A percentile compares a stretch with the other conserved stretches of the same genome.
These are phyloP conservation scores for Sialia sialis DNA, from an alignment of 2,113 vertebrate genomes.

Conservation along the genomic window DNA sequence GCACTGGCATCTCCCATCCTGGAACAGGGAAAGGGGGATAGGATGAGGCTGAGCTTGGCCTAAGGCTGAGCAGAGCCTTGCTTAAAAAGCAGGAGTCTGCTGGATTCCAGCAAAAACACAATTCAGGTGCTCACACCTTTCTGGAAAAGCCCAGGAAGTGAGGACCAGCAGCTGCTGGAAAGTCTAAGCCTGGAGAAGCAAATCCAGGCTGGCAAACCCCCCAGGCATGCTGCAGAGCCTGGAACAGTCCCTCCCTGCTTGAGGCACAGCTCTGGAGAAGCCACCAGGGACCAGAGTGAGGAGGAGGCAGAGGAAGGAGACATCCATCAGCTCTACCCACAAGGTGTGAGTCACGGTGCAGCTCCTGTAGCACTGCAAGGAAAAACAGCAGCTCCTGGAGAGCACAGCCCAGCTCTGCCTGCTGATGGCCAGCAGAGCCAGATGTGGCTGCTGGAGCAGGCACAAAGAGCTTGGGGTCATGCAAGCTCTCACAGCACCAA, in stretches of 20 bases:
- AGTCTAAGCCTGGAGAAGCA: background rate
- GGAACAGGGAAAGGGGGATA: background rate
- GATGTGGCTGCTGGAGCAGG: background rate
- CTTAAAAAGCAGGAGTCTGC: background rate
- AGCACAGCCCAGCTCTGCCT: background rate
- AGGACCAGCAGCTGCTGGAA: background rate
- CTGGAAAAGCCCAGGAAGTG: background rate
- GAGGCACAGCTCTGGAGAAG: background rate
- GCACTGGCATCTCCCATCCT: background rate
- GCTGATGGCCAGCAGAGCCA: background rate
- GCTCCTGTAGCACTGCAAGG: background rate
- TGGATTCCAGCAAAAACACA: background rate
- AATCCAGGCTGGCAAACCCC: background rate
- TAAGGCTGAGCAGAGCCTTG: background rate
- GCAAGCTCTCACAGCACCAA: background rate
- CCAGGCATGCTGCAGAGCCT: fast-evolving
- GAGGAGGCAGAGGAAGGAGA: background rate
- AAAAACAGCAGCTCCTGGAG: background rate
- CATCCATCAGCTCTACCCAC: slow-evolving; percentile 2
- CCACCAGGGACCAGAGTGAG: background rate
- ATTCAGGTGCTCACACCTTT: background rate
- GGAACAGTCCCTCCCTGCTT: fast-evolving
- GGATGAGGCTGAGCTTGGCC: background rate
- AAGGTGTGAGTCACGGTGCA: background rate
- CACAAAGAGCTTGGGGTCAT: background rate